These are phyloP conservation scores for Apaloderma vittatum DNA, from an alignment of 2,113 vertebrate species.

Conservation along the genomic window DNA sequence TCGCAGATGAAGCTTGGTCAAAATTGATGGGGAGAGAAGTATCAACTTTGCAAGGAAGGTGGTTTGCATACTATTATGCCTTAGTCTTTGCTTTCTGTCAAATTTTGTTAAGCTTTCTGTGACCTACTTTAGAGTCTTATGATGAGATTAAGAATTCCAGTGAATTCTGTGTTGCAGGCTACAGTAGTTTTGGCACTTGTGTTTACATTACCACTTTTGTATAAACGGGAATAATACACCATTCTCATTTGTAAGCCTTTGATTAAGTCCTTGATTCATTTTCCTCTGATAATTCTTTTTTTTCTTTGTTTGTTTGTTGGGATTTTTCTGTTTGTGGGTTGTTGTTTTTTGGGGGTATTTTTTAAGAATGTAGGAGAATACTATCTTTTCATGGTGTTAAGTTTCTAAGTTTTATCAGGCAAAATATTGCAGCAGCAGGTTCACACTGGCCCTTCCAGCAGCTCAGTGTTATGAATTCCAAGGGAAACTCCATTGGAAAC, in stretches of 20 bases:
- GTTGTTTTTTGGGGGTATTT: neutral
- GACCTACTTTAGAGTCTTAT: constrained; percentile 78
- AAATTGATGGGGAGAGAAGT: neutral
- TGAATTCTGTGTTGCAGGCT: neutral
- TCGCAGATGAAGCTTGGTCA: constrained; percentile 19
- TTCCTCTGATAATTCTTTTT: neutral
- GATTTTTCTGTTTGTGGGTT: neutral
- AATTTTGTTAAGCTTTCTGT: constrained; percentile 70
- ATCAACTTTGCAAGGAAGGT: constrained; percentile 36
- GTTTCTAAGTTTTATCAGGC: neutral
- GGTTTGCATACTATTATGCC: constrained; percentile 60
- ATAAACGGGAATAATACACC: constrained; percentile 46
- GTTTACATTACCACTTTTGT: constrained; percentile 32
- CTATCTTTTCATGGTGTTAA: neutral
- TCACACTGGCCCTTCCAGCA: neutral
- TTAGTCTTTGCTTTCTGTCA: constrained; percentile 64
- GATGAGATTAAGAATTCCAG: constrained; percentile 62
- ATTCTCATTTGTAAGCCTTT: neutral
- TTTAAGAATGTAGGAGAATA: neutral
- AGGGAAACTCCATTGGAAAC: neutral
- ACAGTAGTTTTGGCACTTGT: neutral
- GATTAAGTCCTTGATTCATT: neutral
- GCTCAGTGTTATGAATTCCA: neutral
- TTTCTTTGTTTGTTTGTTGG: neutral
- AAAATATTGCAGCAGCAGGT: neutral